phyloP scores from a whole-genome alignment of 2,888 invertebrate species.

The Aspidapion aeneum region DNA sequence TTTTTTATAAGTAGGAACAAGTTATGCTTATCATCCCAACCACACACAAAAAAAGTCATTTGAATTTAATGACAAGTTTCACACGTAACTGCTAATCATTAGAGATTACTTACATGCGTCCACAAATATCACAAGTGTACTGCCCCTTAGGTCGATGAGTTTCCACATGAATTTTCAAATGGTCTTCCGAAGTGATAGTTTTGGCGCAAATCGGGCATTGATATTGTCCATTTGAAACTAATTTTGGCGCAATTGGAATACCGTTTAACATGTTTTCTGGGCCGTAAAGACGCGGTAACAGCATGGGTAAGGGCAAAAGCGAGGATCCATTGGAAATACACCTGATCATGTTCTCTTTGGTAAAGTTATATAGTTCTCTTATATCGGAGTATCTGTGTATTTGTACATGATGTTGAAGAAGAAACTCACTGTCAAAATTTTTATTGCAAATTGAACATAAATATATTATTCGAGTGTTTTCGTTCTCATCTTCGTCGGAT shows the following conservation, averaged over 20 bases:
- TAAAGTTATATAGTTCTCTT: conserved; percentile 27
- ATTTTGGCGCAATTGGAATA: conserved; percentile 26
- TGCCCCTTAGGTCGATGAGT: conserved; percentile 59
- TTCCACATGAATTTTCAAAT: conserved; percentile 62
- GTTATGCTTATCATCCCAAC: too few relatives aligned
- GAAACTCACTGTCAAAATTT: conserved; percentile 31
- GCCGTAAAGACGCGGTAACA: conserved; percentile 16
- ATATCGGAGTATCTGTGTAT: conserved; percentile 24
- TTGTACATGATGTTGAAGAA: conserved; percentile 31
- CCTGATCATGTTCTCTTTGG: conserved; percentile 18
- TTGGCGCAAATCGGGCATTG: conserved; percentile 60
- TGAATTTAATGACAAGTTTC: too few relatives aligned
- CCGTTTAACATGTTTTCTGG: conserved; percentile 23
- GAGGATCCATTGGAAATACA: neutral
- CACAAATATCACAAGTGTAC: conserved; percentile 63
- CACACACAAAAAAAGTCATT: too few relatives aligned
- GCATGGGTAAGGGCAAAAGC: conserved; percentile 4
- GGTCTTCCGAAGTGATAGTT: conserved; percentile 58
- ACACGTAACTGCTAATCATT: too few relatives aligned
- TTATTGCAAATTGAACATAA: conserved; percentile 30
- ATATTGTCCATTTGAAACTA: conserved; percentile 33
- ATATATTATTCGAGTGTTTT: conserved; percentile 29
- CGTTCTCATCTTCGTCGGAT: conserved; percentile 28
- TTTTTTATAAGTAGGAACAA: too few relatives aligned
- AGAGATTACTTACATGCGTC: conserved; percentile 66